These are phyloP conservation scores for Pungitius pungitius DNA, from an alignment of 2,113 vertebrate species.

Conservation along the genomic window DNA sequence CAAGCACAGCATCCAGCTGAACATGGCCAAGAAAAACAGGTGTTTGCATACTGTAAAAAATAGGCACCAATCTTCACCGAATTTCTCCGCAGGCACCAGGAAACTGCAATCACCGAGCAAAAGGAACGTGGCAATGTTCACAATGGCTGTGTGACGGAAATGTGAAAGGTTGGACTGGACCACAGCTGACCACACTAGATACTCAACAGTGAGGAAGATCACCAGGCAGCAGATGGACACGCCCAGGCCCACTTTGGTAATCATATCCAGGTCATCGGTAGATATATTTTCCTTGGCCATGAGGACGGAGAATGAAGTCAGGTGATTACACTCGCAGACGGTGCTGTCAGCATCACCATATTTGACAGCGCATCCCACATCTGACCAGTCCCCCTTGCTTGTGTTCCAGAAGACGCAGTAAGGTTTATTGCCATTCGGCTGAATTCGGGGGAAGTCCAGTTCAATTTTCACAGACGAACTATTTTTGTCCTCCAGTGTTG, in stretches of 20 bases:
- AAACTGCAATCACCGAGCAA: constrained; percentile 86
- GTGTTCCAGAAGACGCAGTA: constrained; percentile 90
- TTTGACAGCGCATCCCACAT: constrained; percentile 48
- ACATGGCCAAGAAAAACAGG: constrained; percentile 89
- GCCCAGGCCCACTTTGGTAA: constrained; percentile 84
- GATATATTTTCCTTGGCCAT: constrained; percentile 77
- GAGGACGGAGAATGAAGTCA: constrained; percentile 91
- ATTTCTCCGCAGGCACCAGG: constrained; percentile 63
- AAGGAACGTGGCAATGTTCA: constrained; percentile 89
- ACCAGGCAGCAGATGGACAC: constrained; percentile 87
- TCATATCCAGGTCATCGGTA: constrained; percentile 51
- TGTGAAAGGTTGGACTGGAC: constrained; percentile 90
- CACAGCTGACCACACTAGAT: constrained; percentile 89
- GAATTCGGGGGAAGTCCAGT: constrained; percentile 75
- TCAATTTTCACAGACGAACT: constrained; percentile 51
- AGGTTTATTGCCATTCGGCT: fast-evolving
- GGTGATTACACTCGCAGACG: constrained; percentile 85
- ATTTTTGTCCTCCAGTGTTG: constrained; percentile 58
- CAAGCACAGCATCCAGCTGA: constrained; percentile 94
- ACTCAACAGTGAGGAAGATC: constrained; percentile 86
- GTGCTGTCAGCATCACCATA: neutral
- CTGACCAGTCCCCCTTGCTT: constrained; percentile 34
- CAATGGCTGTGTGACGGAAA: constrained; percentile 89
- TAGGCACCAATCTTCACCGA: constrained; percentile 69
- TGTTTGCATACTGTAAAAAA: constrained; percentile 84